A percentile compares a stretch with the other conserved stretches of the same genome.
These are phyloP conservation scores for Rambutsinella grinnellia DNA, from an alignment of 2,888 invertebrate genomes.

Conservation along the genomic window DNA sequence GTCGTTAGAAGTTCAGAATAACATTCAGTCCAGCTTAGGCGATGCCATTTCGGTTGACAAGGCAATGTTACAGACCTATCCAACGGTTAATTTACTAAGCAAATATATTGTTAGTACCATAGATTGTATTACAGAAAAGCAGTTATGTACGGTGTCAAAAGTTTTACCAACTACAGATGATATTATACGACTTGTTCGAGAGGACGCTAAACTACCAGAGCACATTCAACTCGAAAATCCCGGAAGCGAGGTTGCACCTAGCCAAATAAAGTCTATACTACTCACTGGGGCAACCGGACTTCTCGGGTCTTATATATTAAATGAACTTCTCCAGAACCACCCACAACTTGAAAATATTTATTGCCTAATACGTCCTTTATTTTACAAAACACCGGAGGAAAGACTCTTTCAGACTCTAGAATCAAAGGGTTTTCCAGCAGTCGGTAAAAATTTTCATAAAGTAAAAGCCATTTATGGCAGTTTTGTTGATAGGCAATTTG, in stretches of 20 bases:
- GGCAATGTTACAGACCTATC: too few relatives aligned
- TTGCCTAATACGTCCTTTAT: conserved; percentile 2
- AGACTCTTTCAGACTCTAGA: neutral
- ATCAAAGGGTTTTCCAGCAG: neutral
- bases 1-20: too few relatives aligned
- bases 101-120: too few relatives aligned
- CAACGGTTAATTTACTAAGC: too few relatives aligned
- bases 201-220: neutral
- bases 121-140: too few relatives aligned
- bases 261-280: neutral
- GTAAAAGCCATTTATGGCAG: neutral
- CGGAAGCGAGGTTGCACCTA: neutral
- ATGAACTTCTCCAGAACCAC: neutral
- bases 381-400: neutral
- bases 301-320: conserved; percentile 1
- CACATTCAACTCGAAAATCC: neutral
- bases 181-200: neutral
- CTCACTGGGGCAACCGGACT: conserved; percentile 7
- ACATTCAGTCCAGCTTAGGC: too few relatives aligned
- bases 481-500: neutral
- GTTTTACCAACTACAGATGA: neutral
- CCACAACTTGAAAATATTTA: neutral
- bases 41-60: too few relatives aligned
- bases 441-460: neutral
- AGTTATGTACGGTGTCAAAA: too few relatives aligned